Evolutionary conservation across 2,113 vertebrate species (phyloP).

Genomic region (Narcine bancroftii): DNA sequence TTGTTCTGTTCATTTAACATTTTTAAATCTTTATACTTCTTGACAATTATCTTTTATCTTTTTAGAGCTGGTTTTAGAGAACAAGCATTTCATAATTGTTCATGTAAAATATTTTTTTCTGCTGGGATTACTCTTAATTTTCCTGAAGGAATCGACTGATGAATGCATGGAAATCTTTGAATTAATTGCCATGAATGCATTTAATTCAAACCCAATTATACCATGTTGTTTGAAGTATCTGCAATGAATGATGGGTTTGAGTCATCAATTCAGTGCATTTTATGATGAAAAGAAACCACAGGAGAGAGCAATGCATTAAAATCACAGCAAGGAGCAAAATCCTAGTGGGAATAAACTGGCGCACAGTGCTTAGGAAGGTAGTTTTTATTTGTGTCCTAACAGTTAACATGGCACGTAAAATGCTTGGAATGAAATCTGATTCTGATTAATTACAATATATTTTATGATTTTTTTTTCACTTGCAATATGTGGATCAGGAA

Average conservation of each 20-base stretch:
- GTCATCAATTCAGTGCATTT: conserved; percentile 47
- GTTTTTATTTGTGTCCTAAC: conserved; percentile 59
- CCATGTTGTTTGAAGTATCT: conserved; percentile 42
- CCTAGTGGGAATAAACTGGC: conserved; percentile 43
- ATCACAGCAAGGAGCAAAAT: conserved; percentile 47
- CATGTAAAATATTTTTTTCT: neutral
- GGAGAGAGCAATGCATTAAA: conserved; percentile 45
- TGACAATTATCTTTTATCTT: neutral
- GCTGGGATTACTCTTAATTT: neutral
- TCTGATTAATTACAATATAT: conserved; percentile 56
- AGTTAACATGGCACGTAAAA: conserved; percentile 59
- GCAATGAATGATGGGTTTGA: conserved; percentile 46
- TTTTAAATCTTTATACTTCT: neutral
- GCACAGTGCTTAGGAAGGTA: conserved; percentile 48
- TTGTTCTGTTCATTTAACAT: neutral
- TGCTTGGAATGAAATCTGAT: conserved; percentile 57
- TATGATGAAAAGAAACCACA: conserved; percentile 47
- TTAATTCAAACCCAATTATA: conserved; percentile 18
- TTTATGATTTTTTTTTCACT: conserved; percentile 46
- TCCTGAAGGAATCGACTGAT: neutral
- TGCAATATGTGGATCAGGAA: neutral
- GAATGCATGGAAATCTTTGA: conserved; percentile 15
- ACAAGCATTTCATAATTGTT: neutral
- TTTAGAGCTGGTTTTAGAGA: neutral
- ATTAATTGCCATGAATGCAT: neutral